phyloP scores from a whole-genome alignment of 2,113 vertebrate genomes.

The Potamarius usumacintae region DNA sequence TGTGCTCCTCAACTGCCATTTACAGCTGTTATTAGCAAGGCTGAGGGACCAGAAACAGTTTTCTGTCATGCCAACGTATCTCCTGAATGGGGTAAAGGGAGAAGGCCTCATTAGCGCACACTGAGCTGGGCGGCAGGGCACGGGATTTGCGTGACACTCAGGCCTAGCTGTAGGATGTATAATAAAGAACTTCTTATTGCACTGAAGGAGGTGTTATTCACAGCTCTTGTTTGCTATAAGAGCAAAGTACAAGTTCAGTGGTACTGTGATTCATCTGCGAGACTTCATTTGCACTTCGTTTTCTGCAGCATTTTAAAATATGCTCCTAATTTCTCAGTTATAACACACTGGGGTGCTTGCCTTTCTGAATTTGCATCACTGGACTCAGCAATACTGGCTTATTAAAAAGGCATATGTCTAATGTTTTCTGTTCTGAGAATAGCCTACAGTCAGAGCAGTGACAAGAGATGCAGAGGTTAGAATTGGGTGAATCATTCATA shows the following conservation, averaged over 20 bases:
- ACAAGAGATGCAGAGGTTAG: slow-evolving; percentile 43
- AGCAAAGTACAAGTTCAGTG: background rate
- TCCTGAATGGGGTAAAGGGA: background rate
- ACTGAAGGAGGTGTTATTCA: slow-evolving; percentile 3
- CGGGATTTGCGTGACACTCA: slow-evolving; percentile 20
- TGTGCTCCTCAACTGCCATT: slow-evolving; percentile 32
- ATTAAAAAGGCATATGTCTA: slow-evolving; percentile 47
- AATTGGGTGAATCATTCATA: slow-evolving; percentile 41
- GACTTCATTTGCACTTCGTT: slow-evolving; percentile 43
- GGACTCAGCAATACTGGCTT: slow-evolving; percentile 44
- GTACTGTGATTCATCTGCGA: slow-evolving; percentile 31
- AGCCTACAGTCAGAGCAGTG: slow-evolving; percentile 45
- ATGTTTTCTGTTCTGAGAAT: slow-evolving; percentile 47
- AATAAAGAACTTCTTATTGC: background rate
- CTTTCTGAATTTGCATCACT: slow-evolving; percentile 47
- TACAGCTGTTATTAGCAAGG: slow-evolving; percentile 45
- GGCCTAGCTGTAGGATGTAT: slow-evolving; percentile 21
- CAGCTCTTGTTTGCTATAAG: slow-evolving; percentile 6
- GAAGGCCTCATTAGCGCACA: slow-evolving; percentile 6
- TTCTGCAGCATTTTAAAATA: slow-evolving; percentile 33
- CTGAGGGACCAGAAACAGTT: slow-evolving; percentile 3
- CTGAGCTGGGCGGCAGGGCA: slow-evolving; percentile 1
- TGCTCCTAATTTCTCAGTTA: slow-evolving; percentile 34
- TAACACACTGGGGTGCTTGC: slow-evolving; percentile 24
- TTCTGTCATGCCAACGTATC: background rate